Conservation (phyloP, 2,888 invertebrate species). For the Eudemis profundana region DNA sequence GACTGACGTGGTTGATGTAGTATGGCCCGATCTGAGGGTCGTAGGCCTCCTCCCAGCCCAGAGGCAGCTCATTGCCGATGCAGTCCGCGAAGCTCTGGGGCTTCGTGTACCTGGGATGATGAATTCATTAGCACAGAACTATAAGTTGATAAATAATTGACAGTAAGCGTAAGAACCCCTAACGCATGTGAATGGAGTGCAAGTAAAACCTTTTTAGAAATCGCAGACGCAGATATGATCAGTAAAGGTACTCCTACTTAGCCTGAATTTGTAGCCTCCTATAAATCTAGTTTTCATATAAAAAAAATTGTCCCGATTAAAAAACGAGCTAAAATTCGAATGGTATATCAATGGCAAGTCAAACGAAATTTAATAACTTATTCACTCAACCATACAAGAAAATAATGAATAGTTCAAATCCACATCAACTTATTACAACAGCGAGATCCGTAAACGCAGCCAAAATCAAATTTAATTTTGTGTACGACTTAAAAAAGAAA, state of each 20-base stretch:
- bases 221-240: too few relatives aligned
- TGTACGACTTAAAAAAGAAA: constrained; percentile 34
- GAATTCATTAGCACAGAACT: constrained; percentile 46
- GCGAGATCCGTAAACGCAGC: constrained; percentile 16
- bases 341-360: too few relatives aligned
- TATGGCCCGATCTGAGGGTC: constrained; percentile 97
- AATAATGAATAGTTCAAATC: constrained; percentile 10
- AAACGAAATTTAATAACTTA: too few relatives aligned
- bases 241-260: too few relatives aligned
- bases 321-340: too few relatives aligned
- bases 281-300: too few relatives aligned
- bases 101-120: constrained; percentile 95
- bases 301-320: too few relatives aligned
- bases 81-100: constrained; percentile 99
- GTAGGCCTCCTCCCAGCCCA: constrained; percentile 98
- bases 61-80: constrained; percentile 97
- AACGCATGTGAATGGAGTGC: neutral
- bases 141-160: neutral
- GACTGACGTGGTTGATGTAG: constrained; percentile 98
- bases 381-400: neutral
- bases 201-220: too few relatives aligned
- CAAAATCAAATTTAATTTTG: constrained; percentile 34
- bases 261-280: too few relatives aligned
- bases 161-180: neutral
- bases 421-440: neutral